Conservation (phyloP, 2,797 vertebrate genomes). For the Cyclura pinguis region DNA sequence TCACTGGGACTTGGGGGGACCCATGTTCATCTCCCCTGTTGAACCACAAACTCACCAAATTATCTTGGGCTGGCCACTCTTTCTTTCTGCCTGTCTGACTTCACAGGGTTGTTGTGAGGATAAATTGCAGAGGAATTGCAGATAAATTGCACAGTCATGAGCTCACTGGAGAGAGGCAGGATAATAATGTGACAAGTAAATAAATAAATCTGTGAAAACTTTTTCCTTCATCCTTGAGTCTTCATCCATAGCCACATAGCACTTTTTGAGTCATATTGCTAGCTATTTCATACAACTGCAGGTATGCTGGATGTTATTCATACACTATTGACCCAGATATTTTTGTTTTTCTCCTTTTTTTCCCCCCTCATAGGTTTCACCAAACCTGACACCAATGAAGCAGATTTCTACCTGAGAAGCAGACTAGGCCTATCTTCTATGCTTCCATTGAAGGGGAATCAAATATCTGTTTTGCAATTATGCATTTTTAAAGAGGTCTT, state of each 20-base stretch:
- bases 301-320: background rate
- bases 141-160: background rate
- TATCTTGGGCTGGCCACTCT: background rate
- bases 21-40: background rate
- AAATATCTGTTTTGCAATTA: conserved; percentile 59
- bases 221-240: background rate
- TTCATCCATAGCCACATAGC: background rate
- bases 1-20: background rate
- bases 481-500: conserved; percentile 52
- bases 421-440: conserved; percentile 46
- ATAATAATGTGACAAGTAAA: background rate
- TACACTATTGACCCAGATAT: conserved; percentile 36
- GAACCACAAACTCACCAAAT: background rate
- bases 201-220: background rate
- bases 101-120: background rate
- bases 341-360: conserved; percentile 37
- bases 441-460: conserved; percentile 61
- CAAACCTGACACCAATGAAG: conserved; percentile 89
- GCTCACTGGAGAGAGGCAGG: background rate
- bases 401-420: conserved; percentile 83
- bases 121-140: too few species aligned
- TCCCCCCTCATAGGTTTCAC: conserved; percentile 86
- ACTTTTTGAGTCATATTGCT: background rate
- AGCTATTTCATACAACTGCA: background rate
- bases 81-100: background rate